These are phyloP conservation scores for Stegana nigrithorax DNA, from an alignment of 2,888 invertebrate genomes.

Conservation along the genomic window DNA sequence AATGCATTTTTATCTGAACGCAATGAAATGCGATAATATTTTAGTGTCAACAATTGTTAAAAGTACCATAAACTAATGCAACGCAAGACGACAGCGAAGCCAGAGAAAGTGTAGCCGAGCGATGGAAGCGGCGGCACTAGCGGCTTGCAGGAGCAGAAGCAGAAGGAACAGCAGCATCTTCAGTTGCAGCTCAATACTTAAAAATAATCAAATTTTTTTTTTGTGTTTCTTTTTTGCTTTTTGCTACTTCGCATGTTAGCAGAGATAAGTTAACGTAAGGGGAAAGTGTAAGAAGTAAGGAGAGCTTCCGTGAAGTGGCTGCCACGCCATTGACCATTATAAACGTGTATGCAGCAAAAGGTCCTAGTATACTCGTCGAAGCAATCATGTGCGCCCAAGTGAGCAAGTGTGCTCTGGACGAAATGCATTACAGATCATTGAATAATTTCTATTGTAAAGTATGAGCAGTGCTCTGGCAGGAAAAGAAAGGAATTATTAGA, in stretches of 20 bases:
- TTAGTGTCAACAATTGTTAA: conserved; percentile 66
- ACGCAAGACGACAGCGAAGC: conserved; percentile 16
- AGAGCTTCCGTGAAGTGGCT: conserved; percentile 31
- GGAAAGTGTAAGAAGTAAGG: conserved; percentile 34
- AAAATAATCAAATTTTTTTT: conserved; percentile 54
- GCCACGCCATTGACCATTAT: conserved; percentile 13
- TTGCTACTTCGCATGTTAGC: background rate
- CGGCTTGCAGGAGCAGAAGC: background rate
- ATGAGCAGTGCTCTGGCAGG: conserved; percentile 24
- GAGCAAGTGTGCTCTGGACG: conserved; percentile 17
- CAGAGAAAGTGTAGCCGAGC: background rate
- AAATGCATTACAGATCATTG: conserved; percentile 61
- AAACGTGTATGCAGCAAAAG: conserved; percentile 38
- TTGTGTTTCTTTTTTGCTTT: conserved; percentile 33
- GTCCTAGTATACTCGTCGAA: conserved; percentile 40
- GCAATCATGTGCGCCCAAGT: conserved; percentile 44
- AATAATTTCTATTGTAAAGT: conserved; percentile 64
- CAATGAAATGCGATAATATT: conserved; percentile 65
- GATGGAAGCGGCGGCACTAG: background rate
- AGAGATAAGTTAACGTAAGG: conserved; percentile 7
- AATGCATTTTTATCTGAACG: conserved; percentile 61
- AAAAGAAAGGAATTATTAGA: conserved; percentile 67
- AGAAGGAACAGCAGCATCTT: conserved; percentile 43
- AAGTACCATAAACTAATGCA: conserved; percentile 63
- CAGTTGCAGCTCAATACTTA: conserved; percentile 45